A percentile compares a stretch with the other conserved stretches of the same genome.
phyloP scores from a whole-genome alignment of 2,888 invertebrate genomes.

The Drosophila quinaria region DNA sequence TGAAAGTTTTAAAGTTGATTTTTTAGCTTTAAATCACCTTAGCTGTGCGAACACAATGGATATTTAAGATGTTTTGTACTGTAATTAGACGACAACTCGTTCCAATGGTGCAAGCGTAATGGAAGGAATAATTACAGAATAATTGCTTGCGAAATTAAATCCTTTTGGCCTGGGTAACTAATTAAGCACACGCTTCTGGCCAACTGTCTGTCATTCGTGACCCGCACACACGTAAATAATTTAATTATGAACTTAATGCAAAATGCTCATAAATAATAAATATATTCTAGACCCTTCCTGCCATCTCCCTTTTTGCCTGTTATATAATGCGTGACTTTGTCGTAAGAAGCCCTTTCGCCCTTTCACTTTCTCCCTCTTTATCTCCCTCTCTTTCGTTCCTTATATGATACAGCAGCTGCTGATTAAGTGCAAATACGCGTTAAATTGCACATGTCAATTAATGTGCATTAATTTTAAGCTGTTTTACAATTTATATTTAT shows the following conservation, averaged over 20 bases:
- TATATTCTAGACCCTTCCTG: constrained; percentile 13
- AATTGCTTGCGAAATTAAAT: constrained; percentile 20
- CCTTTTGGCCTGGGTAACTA: constrained; percentile 15
- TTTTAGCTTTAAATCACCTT: background rate
- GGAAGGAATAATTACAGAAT: constrained; percentile 20
- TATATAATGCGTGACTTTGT: background rate
- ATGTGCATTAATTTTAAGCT: constrained; percentile 29
- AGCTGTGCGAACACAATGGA: background rate
- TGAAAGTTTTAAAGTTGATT: constrained; percentile 32
- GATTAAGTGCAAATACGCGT: constrained; percentile 33
- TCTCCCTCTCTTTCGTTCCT: background rate
- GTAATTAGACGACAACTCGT: background rate
- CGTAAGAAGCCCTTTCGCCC: background rate
- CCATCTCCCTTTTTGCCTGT: background rate
- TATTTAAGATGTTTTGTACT: background rate
- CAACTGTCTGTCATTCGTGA: constrained; percentile 7
- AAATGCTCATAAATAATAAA: constrained; percentile 66
- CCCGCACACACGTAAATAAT: constrained; percentile 44
- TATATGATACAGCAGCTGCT: constrained; percentile 13
- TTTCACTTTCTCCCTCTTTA: too few species aligned
- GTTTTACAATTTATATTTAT: background rate
- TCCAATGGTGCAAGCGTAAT: constrained; percentile 26
- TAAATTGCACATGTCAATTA: constrained; percentile 46
- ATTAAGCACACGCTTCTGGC: constrained; percentile 22
- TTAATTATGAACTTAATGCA: constrained; percentile 64